phyloP scores from a whole-genome alignment of 2,797 vertebrate genomes.

The Trachurus trachurus region DNA sequence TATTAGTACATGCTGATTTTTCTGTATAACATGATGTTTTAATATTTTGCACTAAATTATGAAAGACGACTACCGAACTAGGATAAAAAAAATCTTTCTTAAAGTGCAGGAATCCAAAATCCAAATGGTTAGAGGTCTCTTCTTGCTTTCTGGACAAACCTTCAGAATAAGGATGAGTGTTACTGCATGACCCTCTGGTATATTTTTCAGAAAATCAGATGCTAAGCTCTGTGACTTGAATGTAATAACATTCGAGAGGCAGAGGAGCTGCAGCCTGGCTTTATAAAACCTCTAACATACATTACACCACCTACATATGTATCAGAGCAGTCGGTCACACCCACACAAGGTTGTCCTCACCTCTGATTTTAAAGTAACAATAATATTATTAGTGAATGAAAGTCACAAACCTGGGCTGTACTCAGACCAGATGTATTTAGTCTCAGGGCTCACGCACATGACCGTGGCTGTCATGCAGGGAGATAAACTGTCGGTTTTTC shows the following conservation, averaged over 20 bases:
- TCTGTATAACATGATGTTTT: no score
- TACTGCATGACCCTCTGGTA: neutral
- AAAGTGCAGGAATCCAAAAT: neutral
- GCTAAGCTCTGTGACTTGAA: neutral
- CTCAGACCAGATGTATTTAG: neutral
- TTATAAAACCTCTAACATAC: neutral
- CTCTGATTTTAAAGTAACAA: neutral
- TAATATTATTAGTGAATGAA: neutral
- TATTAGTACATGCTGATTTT: no score
- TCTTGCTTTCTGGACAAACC: neutral
- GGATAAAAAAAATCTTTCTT: neutral
- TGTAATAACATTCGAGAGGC: neutral
- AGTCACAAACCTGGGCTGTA: neutral
- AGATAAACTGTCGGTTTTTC: constrained; percentile 52
- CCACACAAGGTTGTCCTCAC: neutral
- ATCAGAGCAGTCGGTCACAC: neutral
- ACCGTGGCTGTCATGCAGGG: constrained; percentile 24
- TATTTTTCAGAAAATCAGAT: neutral
- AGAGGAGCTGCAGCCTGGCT: neutral
- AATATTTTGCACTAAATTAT: no score
- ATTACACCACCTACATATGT: no score
- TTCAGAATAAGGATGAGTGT: neutral
- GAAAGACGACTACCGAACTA: neutral
- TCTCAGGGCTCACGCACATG: neutral
- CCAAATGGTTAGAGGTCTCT: no score